Conservation (phyloP, 2,888 invertebrate genomes). For the Trachelus stipa region DNA sequence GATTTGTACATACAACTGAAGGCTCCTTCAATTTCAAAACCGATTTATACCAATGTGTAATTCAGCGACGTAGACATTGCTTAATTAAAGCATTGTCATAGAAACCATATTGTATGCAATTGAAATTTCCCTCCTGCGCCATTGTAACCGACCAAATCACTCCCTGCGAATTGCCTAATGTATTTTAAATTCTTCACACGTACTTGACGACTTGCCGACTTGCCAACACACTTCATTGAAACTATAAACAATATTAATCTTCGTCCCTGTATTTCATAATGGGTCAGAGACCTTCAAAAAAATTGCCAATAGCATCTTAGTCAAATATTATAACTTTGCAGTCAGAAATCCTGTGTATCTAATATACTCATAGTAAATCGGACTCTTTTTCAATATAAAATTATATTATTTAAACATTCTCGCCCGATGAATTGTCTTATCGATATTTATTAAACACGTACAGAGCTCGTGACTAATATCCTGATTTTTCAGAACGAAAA, state of each 20-base stretch:
- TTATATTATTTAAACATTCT: background rate
- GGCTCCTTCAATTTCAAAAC: constrained; percentile 47
- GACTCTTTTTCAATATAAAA: background rate
- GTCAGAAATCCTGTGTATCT: background rate
- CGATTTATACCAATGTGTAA: constrained; percentile 46
- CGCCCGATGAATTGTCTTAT: background rate
- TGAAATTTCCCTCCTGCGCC: constrained; percentile 32
- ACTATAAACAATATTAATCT: constrained; percentile 36
- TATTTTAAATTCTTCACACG: constrained; percentile 45
- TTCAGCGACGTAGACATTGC: constrained; percentile 34
- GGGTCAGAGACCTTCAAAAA: constrained; percentile 18
- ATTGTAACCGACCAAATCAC: constrained; percentile 45
- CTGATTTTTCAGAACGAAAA: background rate
- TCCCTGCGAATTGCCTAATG: constrained; percentile 49
- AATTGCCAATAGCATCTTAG: background rate
- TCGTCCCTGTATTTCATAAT: constrained; percentile 11
- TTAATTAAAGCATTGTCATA: background rate
- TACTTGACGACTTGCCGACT: constrained; percentile 30
- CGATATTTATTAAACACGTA: background rate
- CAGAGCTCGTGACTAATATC: background rate
- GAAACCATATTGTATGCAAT: background rate
- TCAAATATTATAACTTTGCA: background rate
- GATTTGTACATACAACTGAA: constrained; percentile 40
- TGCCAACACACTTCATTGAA: constrained; percentile 18
- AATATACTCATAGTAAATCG: background rate